Evolutionary conservation across 2,888 invertebrate species (phyloP).

Genomic region (Mayetiola destructor): DNA sequence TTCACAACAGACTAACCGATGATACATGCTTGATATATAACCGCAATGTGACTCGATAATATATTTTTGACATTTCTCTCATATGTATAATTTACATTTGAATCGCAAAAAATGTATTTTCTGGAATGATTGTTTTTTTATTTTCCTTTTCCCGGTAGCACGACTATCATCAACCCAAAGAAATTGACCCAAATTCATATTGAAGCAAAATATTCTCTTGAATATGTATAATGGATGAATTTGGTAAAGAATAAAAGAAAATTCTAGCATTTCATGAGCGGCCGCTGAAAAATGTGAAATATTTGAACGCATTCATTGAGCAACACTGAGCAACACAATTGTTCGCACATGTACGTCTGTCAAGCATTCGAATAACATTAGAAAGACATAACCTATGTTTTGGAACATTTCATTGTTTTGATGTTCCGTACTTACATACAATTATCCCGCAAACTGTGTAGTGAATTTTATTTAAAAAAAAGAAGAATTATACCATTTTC

Average conservation of each 20-base stretch:
- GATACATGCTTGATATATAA: conserved; percentile 4
- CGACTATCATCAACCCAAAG: not conserved
- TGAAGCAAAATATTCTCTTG: no score
- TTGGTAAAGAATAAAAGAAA: no score
- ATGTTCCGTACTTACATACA: not conserved
- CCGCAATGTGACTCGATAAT: not conserved
- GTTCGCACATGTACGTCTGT: not conserved
- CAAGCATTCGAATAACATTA: not conserved
- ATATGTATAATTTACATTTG: not conserved
- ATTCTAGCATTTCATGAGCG: no score
- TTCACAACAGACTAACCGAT: not conserved
- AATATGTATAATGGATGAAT: no score
- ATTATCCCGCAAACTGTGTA: not conserved
- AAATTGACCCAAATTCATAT: not conserved
- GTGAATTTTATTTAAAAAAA: not conserved
- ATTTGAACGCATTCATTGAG: no score
- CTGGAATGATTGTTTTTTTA: not conserved
- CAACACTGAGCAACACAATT: not conserved
- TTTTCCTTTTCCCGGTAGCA: not conserved
- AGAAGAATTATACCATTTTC: not conserved
- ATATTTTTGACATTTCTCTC: not conserved
- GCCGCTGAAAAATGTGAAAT: no score
- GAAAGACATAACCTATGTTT: conserved; percentile 3
- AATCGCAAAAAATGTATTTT: not conserved
- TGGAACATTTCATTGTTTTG: not conserved